A percentile compares a stretch with the other conserved stretches of the same genome.
Conservation (phyloP, 2,888 invertebrate species). For the Tetranychus truncatus region DNA sequence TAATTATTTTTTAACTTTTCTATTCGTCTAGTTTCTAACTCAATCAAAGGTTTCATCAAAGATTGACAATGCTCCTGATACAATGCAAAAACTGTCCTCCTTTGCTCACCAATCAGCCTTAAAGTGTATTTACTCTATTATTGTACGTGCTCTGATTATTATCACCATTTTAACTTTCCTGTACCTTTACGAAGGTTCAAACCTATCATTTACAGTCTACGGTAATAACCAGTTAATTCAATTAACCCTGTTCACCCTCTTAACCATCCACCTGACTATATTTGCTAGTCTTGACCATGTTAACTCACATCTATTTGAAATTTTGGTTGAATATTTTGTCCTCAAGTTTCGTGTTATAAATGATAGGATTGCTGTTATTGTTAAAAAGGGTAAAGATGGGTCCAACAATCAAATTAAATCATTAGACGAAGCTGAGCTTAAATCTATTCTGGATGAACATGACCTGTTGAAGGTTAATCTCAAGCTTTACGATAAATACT, state of each 20-base stretch:
- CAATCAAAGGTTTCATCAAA: not conserved
- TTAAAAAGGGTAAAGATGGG: not conserved
- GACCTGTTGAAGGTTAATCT: not conserved
- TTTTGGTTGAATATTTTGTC: not conserved
- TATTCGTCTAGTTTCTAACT: not conserved
- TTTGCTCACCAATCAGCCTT: not conserved
- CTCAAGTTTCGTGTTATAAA: not conserved
- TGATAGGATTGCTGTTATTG: not conserved
- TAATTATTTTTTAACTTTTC: not conserved
- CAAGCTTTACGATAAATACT: not conserved
- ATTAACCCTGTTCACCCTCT: not conserved
- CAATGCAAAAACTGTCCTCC: not conserved
- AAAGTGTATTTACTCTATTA: not conserved
- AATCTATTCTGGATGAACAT: not conserved
- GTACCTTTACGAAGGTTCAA: not conserved
- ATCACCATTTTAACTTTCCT: not conserved
- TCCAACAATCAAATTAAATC: not conserved
- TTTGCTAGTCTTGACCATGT: not conserved
- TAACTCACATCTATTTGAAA: not conserved
- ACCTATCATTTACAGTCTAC: not conserved
- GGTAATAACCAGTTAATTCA: not conserved
- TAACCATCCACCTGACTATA: not conserved
- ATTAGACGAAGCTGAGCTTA: not conserved
- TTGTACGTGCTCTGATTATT: not conserved
- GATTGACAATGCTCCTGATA: not conserved